These are phyloP conservation scores for Halesus radiatus DNA, from an alignment of 1,140 invertebrate species.

Conservation along the genomic window DNA sequence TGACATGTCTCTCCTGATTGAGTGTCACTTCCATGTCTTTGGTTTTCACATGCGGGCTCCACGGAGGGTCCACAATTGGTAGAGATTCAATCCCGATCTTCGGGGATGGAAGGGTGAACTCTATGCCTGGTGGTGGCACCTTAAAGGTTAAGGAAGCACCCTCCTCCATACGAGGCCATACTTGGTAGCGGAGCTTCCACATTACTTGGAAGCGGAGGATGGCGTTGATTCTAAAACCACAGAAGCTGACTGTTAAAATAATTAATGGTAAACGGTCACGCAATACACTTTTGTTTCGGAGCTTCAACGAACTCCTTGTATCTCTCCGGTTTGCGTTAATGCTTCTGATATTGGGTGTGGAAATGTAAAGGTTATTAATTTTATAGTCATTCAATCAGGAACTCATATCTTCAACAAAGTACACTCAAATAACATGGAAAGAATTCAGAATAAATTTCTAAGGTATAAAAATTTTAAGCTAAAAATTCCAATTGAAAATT, in stretches of 20 bases:
- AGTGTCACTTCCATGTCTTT: conserved; percentile 99
- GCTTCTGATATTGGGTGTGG: no score
- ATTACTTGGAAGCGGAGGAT: conserved; percentile 89
- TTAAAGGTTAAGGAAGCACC: conserved; percentile 95
- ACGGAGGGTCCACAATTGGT: conserved; percentile 97
- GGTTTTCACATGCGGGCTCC: conserved; percentile 97
- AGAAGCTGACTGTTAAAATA: neutral
- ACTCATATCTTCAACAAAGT: no score
- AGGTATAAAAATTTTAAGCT: no score
- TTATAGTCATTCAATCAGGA: no score
- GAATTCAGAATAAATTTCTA: no score
- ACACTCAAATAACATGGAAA: no score
- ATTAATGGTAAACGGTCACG: neutral
- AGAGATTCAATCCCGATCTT: conserved; percentile 96
- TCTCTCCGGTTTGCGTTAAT: no score
- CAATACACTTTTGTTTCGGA: neutral
- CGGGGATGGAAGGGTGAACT: conserved; percentile 98
- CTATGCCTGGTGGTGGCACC: conserved; percentile 97
- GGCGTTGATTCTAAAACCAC: conserved; percentile 65
- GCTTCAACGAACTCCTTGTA: no score
- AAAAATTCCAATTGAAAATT: no score
- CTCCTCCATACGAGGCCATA: conserved; percentile 99
- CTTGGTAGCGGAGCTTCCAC: conserved; percentile 98
- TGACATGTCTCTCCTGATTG: conserved; percentile 98
- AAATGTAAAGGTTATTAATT: no score